Evolutionary conservation across 37 sponge, comb jelly and placozoan genomes (phyloP).

Genomic region (Diacarnus erythraeanus): DNA sequence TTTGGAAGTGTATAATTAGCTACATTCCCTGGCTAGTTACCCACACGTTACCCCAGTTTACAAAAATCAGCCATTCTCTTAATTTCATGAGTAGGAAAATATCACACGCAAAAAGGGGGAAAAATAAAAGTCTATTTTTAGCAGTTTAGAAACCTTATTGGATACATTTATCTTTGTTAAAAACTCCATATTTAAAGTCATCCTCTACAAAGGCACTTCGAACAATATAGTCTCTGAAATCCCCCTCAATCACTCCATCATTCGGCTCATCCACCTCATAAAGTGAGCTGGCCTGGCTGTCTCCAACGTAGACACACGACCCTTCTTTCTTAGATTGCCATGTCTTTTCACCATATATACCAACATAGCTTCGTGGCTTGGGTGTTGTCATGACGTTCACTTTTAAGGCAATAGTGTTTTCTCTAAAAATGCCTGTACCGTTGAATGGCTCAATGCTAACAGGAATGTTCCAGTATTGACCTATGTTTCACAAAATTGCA

Average conservation of each 20-base stretch:
- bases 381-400: neutral
- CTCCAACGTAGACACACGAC: constrained; percentile 57
- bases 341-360: constrained; percentile 19
- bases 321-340: constrained; percentile 28
- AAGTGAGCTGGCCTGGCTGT: constrained; percentile 41
- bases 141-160: too few species aligned
- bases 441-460: constrained; percentile 36
- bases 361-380: constrained; percentile 28
- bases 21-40: too few species aligned
- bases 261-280: constrained; percentile 18
- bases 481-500: too few species aligned
- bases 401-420: neutral
- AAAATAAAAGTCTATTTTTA: too few species aligned
- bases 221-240: constrained; percentile 10
- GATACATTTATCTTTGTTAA: constrained; percentile 24
- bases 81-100: too few species aligned
- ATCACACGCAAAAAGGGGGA: too few species aligned
- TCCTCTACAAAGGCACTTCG: neutral
- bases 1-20: too few species aligned
- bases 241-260: constrained; percentile 43
- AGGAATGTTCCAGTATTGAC: constrained; percentile 81
- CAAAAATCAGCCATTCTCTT: too few species aligned
- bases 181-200: constrained; percentile 6
- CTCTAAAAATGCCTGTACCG: neutral
- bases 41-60: too few species aligned